Evolutionary conservation across 2,888 invertebrate genomes (phyloP).

Genomic region (Diabrotica balteata): DNA sequence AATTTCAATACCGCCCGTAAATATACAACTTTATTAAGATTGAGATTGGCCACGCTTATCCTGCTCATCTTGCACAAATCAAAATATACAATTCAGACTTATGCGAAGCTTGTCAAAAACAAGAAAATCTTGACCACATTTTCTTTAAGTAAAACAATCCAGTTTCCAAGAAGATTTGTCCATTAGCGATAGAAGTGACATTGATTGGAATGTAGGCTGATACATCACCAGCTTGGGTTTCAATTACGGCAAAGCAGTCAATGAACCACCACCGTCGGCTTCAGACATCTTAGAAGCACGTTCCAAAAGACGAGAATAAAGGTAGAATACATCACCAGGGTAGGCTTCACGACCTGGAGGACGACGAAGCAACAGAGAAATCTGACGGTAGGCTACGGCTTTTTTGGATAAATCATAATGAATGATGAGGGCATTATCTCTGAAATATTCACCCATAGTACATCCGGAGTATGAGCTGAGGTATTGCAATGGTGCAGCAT

Average conservation of each 20-base stretch:
- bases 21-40: too few species aligned
- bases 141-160: constrained; percentile 76
- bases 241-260: constrained; percentile 97
- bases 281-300: constrained; percentile 99
- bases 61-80: too few species aligned
- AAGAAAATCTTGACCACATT: too few species aligned
- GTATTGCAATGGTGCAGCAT: constrained; percentile 99
- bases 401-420: constrained; percentile 99
- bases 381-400: constrained; percentile 99
- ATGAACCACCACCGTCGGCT: constrained; percentile 92
- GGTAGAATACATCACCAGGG: constrained; percentile 99
- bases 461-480: constrained; percentile 99
- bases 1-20: too few species aligned
- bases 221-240: constrained; percentile 99
- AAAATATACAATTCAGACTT: too few species aligned
- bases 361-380: constrained; percentile 98
- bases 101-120: too few species aligned
- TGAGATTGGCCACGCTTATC: too few species aligned
- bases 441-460: constrained; percentile 99
- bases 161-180: constrained; percentile 99
- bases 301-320: constrained; percentile 98
- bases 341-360: constrained; percentile 99
- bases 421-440: constrained; percentile 98
- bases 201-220: constrained; percentile 99
- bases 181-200: constrained; percentile 99